Evolutionary conservation across 2,797 vertebrate species (phyloP).

Genomic region (Clamator glandarius): DNA sequence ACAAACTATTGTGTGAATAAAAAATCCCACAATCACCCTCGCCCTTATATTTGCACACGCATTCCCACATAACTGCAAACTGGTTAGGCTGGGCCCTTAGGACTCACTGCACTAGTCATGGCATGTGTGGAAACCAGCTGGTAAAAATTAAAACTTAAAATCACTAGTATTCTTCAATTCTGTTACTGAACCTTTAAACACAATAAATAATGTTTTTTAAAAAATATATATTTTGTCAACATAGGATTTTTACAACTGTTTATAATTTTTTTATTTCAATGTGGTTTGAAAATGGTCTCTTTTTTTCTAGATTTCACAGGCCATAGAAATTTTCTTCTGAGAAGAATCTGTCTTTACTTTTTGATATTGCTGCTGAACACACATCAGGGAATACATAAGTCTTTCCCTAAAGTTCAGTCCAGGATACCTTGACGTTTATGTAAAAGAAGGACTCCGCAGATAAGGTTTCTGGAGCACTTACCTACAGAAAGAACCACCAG

Average conservation of each 20-base stretch:
- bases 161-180: not conserved
- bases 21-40: not conserved
- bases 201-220: not conserved
- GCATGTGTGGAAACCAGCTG: not conserved
- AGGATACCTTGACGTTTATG: constrained; percentile 58
- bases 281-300: not conserved
- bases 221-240: not conserved
- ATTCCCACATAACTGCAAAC: not conserved
- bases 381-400: constrained; percentile 67
- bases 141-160: not conserved
- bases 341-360: constrained; percentile 91
- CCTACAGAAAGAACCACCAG: constrained; percentile 4
- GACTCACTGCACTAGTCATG: not conserved
- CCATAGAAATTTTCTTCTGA: constrained; percentile 98
- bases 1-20: not conserved
- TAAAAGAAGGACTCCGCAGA: constrained; percentile 61
- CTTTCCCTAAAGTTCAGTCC: constrained; percentile 75
- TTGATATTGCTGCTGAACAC: constrained; percentile 82
- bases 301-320: constrained; percentile 91
- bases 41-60: not conserved
- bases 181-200: not conserved
- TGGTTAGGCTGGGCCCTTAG: not conserved
- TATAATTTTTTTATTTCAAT: not conserved
- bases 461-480: constrained; percentile 44
- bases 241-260: not conserved